Conservation (phyloP, 2,113 vertebrate genomes). For the Synchiropus splendidus region DNA sequence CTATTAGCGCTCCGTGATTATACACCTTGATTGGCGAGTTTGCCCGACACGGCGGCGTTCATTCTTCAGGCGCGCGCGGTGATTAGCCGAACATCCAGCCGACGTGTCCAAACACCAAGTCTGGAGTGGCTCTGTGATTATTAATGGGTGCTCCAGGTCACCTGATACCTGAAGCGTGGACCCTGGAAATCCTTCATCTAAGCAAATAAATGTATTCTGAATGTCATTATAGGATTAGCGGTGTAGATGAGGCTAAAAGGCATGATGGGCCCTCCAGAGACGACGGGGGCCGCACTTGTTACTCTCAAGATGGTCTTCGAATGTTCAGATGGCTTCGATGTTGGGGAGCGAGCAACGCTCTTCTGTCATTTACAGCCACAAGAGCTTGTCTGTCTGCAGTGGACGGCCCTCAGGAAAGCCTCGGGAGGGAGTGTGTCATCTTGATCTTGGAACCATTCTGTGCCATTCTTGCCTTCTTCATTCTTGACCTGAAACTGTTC, state of each 20-base stretch:
- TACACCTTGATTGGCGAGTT: slow-evolving; percentile 72
- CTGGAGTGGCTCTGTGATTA: slow-evolving; percentile 73
- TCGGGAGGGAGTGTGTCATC: no score
- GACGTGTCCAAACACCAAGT: slow-evolving; percentile 54
- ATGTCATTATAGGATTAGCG: slow-evolving; percentile 66
- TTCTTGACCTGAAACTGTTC: no score
- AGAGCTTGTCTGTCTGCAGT: no score
- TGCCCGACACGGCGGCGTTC: slow-evolving; percentile 52
- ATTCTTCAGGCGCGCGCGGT: slow-evolving; percentile 67
- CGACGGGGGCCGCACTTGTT: slow-evolving; percentile 34
- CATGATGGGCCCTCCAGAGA: slow-evolving; percentile 45
- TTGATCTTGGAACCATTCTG: no score
- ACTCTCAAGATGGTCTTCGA: slow-evolving; percentile 31
- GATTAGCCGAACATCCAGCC: slow-evolving; percentile 69
- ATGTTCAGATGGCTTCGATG: slow-evolving; percentile 15
- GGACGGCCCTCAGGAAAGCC: no score
- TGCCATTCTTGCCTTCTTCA: no score
- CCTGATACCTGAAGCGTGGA: slow-evolving; percentile 51
- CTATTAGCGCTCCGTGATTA: slow-evolving; percentile 69
- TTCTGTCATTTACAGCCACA: no score
- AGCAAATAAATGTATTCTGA: slow-evolving; percentile 57
- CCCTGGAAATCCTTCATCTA: slow-evolving; percentile 38
- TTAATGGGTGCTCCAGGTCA: slow-evolving; percentile 69
- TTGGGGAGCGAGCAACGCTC: no score
- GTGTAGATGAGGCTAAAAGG: slow-evolving; percentile 52